Base-by-base conservation (phyloP, 2,113 vertebrate species). In the Sturnus vulgaris region DNA sequence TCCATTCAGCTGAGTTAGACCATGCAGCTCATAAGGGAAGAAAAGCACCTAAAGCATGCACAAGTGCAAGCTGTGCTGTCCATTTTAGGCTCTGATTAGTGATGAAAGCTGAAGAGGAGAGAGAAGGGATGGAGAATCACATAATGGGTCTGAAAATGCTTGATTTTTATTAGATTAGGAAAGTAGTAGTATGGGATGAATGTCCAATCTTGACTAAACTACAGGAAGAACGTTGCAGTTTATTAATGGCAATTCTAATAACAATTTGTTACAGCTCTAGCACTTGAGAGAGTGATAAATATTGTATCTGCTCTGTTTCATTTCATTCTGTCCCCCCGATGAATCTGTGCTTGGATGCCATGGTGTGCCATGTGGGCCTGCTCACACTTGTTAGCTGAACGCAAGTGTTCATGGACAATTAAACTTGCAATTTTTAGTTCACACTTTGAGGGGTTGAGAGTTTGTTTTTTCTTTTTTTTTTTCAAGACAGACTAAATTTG, bases 161-260 rank as follows among this genome's bases (percentile, higher is more conserved):
- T 82, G 37, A 52, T 47, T 89, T 96, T 92, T 55, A 30, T 95
- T 95, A 77, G 69, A 55, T 95, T 89, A 65, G 40, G 46, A 64
- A 90, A 77, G 61, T 24, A 46, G 47, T 72, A 46, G 21, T 56
- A 35, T 71, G 57, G 71, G 56, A 47, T 82, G 49, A 39, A 59
- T 83, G 61, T 81, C 60, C 40, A 71, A 7, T 55, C 60, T 12
- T 71, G 44, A 78, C 72, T 91, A 52, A 91, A 39, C 87, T 86
- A 14, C 35, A 55, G 59, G 39, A 88, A 33, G 44, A 95, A 76
- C 0, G 6, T 57, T 42, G 55, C 46, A 47, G 66, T 94, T 92
- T 96, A 86, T 93, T 94, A 86, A 82, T 40, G 56, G 76, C 86
- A 95, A 53, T 78, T 69, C 70, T 95, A 86, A 55, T 31, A 21